Evolutionary conservation across 2,113 vertebrate genomes (phyloP), one percentile per base, ranked within the genome.

Genomic region (Paradoxurus hermaphroditus): DNA sequence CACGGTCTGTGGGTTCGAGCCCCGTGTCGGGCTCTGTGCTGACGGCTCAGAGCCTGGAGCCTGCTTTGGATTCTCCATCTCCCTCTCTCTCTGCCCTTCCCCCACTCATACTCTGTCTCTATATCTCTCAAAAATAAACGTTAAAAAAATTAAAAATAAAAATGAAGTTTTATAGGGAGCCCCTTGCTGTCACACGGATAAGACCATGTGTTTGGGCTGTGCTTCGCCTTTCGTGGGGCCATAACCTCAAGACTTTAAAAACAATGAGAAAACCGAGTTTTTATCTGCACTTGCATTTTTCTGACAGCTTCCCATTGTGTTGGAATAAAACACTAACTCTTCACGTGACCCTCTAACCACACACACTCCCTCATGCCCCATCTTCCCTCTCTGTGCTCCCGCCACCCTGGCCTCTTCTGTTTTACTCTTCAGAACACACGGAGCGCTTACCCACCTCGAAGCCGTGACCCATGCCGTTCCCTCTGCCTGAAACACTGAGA

Each of bases 351-450:
- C 79, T 79, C 39, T 27, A 7, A 41, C 49, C 4, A 14, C 51
- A 34, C 14, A 23, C 2, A 23, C 23, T 39, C 65, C 44, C 72
- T n/a, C 12, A 0, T 0, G 0, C 5, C 25, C 70, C 44, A 2
- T n/a, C 70, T 70, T 39, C 63, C 91, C 15, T 29, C n/a, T 23
- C 68, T n/a, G 13, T 44, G 79, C 18, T 19, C 72, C 63, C 31
- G 0, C 36, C 49, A 18, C 25, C 4, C 15, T 10, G 29, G 39
- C n/a, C 78, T 29, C 72, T n/a, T 87, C 46, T 51, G 7, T 44
- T 34, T 14, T 29, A 31, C 34, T 85, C n/a, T 46, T 49, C 44
- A 83, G 65, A 87, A 90, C 27, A 15, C 15, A 7, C 25, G 23
- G 4, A 78, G 44, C 6, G 9, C 27, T 46, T 73, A 51, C 73